Evolutionary conservation across 2,888 invertebrate species (phyloP), one percentile per base, ranked within the genome.

Genomic region (Diaprepes abbreviatus): DNA sequence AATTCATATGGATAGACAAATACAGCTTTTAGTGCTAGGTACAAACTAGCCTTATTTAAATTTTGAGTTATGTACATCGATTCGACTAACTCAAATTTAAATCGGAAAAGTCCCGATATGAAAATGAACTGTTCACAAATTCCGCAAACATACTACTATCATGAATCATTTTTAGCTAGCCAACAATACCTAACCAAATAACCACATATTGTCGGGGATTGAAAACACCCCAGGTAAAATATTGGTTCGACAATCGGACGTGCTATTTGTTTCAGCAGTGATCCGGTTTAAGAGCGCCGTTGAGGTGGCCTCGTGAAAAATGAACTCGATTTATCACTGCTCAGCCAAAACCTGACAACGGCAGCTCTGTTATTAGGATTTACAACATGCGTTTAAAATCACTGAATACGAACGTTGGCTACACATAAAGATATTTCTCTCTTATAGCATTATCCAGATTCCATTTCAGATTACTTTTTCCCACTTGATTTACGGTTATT

Each of bases 321-420:
- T 76, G 76, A 76, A 75, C 73, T 73, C 74, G 68, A 77, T 78
- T 76, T 78, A 77, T 79, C 75, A 76, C 76, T 75, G 73, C 73
- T 77, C 76, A 76, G 72, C 76, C 73, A 73, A 75, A 70, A 63
- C 55, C 68, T 69, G 71, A 71, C 72, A 71, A 69, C 62, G 31
- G 70, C 68, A 66, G 58, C 72, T 68, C 55, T 69, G 68, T 72
- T 72, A 74, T 74, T 73, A 73, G 73, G 72, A 73, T 74, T 71
- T 73, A 73, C 66, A 52, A 72, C 66, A 52, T 38, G 70, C 71
- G 67, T 66, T 74, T 69, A 71, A 74, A 74, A 74, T 74, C 74
- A 73, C 69, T 74, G 73, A 68, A 72, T 72, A 70, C 43, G 58
- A 54, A 65, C 35, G 66, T 60, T 54, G 64, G n/a, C 55, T 59